Evolutionary conservation across 2,797 vertebrate genomes (phyloP), one percentile per base, ranked within the genome.

Genomic region (Hyperoplus lanceolatus): DNA sequence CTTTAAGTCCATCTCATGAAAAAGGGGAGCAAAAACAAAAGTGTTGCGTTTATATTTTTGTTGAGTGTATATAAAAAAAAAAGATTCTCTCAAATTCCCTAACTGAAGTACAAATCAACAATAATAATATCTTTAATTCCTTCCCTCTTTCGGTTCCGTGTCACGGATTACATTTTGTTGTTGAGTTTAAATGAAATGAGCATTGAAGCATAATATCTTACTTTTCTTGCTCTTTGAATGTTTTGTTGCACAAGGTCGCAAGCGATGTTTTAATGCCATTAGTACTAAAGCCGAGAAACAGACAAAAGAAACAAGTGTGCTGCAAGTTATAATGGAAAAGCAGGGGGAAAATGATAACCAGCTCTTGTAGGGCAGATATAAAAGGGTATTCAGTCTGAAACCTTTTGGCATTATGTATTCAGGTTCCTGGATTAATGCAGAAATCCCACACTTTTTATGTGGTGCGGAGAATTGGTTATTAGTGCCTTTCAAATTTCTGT

Each of bases 401-500:
- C 61, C 77, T 75, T 80, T 80, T 71, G 51, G 71, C 74, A 53
- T 81, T 79, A 74, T 91, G 82, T 72, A 60, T 87, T 87, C 58
- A 56, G 53, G 62, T 53, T 72, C n/a, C 36, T 39, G 68, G 70
- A 84, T 87, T 84, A 83, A 84, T 87, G 75, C 39, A 75, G 21
- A 82, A 79, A 86, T 77, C 61, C 73, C 43, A 6, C 8, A 73
- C 18, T 8, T 79, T 85, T 54, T 46, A 58, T 79, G 39, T 64
- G 57, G 53, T 60, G 65, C 16, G n/a, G 63, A 61, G 45, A 81
- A 67, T 46, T 6, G 50, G 48, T 81, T 80, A 69, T 77, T 80
- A 79, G 29, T 71, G 50, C 39, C 70, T 87, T 84, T 84, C 11
- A 68, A 29, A 59, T 78, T 63, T 80, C 72, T 50, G 79, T 78